Evolutionary conservation across 2,888 invertebrate species (phyloP), one percentile per base, ranked within the genome.

Genomic region (Sympetrum striolatum): DNA sequence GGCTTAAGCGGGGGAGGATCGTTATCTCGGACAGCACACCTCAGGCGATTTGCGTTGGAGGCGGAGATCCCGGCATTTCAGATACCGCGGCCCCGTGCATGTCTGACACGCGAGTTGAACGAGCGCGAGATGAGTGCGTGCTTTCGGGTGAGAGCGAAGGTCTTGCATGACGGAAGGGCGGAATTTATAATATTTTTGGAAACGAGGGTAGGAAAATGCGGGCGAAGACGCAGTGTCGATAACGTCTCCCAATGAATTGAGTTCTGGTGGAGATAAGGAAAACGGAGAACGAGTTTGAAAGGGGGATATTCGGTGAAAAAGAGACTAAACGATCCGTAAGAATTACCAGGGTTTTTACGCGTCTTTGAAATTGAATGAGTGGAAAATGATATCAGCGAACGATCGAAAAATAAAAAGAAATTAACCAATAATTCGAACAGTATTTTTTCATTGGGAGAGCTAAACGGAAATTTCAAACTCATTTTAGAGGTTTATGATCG

Each of bases 51-150:
- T 82, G 86, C 86, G 53, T 60, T 86, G 58, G 82, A 64, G 64
- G 60, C 86, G 86, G 86, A 86, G 86, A 86, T 86, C 60, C 60
- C 22, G 86, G 86, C 86, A 86, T 86, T 86, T 86, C 60, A 86
- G 86, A 86, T 86, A 86, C 37, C 82, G 82, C 82, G 82, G 35
- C 82, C 82, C 53, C 48, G 60, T 86, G 86, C 60, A 86, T 64
- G 86, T 86, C 86, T 39, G 60, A 86, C 86, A 86, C 86, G 86
- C 86, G 86, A 86, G 60, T 37, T 37, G 60, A 60, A 60, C 58
- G 37, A 60, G 58, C 18, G 53, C 53, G 25, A 31, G 58, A 37
- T 53, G 31, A 58, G 58, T 86, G 86, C 58, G 86, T 58, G 82
- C 60, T 86, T 37, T 22, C 60, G 86, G 35, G 12, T 22, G 44